These are phyloP conservation scores for Melanaphis sacchari DNA, from an alignment of 1,140 invertebrate species.

Conservation along the genomic window DNA sequence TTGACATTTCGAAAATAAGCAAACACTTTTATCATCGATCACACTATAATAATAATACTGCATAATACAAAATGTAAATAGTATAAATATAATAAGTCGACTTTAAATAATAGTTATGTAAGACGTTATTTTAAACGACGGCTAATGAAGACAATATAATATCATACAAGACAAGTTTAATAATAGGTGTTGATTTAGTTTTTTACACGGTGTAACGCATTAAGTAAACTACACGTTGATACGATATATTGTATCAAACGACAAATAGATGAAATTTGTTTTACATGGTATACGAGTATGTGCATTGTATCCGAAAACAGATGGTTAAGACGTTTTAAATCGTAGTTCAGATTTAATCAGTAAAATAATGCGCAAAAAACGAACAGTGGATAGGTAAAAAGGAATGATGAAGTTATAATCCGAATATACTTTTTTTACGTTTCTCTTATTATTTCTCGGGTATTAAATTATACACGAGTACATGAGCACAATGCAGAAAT, in stretches of 20 bases:
- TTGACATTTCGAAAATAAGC: neutral
- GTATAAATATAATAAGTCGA: neutral
- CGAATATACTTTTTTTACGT: neutral
- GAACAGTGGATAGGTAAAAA: neutral
- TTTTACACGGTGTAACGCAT: neutral
- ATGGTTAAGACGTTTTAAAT: neutral
- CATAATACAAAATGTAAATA: neutral
- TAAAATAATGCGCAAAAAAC: neutral
- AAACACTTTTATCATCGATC: constrained; percentile 2
- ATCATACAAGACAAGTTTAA: no score
- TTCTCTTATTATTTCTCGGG: neutral
- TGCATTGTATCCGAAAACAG: neutral
- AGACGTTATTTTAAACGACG: neutral
- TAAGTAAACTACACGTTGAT: neutral
- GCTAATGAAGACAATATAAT: neutral
- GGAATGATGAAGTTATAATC: neutral
- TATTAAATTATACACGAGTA: neutral
- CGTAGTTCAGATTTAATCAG: neutral
- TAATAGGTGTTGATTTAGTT: neutral
- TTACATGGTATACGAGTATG: no score
- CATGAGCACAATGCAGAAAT: neutral
- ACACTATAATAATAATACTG: neutral
- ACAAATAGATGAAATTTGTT: neutral
- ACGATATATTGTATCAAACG: no score
- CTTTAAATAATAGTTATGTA: constrained; percentile 8